Evolutionary conservation across 2,113 vertebrate genomes (phyloP), one percentile per base, ranked within the genome.

Genomic region (Rattus rattus): DNA sequence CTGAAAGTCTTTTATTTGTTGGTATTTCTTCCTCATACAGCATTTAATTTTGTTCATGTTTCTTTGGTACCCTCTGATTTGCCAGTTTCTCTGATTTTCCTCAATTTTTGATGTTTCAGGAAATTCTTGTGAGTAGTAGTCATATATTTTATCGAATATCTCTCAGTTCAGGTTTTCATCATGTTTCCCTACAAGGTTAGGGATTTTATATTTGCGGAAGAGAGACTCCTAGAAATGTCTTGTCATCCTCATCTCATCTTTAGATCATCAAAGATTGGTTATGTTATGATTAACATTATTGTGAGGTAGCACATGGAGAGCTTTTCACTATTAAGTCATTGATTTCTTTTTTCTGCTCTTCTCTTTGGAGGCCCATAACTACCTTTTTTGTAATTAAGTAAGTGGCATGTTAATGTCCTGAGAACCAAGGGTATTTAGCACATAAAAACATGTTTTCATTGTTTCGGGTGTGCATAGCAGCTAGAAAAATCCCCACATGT

Each of bases 391-490:
- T 24, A 36, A 39, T 20, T 61, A 61, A 63, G 26, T 61, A 59
- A 63, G 26, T 5, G 33, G 9, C 2, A 54, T 14, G 3, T 36
- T 8, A 36, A 19, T 43, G 16, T 90, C 43, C 36, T 30, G 5
- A 12, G 5, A 2, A 49, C 17, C 17, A 33, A 49, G 4, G 72
- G 0, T 17, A 12, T 12, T 72, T 39, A 65, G 36, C 13, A 72
- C 7, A 36, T 43, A 19, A 19, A 20, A n/a, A 16, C 1, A 28
- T 47, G 0, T n/a, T 54, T 88, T 67, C 10, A 49, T 20, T 43
- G n/a, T 19, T 2, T 10, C 6, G 2, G 5, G 33, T 17, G 1
- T 16, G n/a, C 13, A 6, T 47, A 16, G 26, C 22, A 20, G 5
- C 9, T 52, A 9, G 33, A 3, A 17, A 8, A 6, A 54, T 12